Conservation (phyloP, 2,888 invertebrate species). For the Artemia sinica region DNA sequence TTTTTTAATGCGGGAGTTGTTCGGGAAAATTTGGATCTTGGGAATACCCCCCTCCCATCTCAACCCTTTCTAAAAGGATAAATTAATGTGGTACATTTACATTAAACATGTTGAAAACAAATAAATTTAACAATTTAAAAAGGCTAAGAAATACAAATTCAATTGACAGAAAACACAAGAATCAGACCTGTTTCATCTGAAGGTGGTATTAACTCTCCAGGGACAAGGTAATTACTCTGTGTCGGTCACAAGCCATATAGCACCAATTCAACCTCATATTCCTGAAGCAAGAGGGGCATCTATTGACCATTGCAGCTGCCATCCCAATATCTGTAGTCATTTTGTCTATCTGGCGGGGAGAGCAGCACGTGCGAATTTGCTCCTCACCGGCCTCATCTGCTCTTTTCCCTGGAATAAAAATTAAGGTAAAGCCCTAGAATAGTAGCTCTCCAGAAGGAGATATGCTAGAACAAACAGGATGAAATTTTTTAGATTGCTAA, state of each 20-base stretch:
- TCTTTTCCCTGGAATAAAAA: conserved; percentile 30
- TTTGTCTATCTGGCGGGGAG: conserved; percentile 36
- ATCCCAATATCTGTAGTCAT: conserved; percentile 41
- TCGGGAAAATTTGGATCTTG: too few species aligned
- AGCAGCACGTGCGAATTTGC: conserved; percentile 47
- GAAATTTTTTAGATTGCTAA: too few species aligned
- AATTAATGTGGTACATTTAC: conserved; percentile 21
- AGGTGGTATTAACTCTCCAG: conserved; percentile 34
- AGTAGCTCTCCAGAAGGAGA: too few species aligned
- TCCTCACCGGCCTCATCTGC: conserved; percentile 36
- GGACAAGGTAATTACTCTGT: conserved; percentile 54
- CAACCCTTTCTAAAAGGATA: conserved; percentile 24
- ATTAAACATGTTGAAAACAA: conserved; percentile 16
- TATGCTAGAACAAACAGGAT: too few species aligned
- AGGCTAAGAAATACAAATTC: too few species aligned
- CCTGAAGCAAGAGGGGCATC: conserved; percentile 72
- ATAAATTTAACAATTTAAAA: background rate
- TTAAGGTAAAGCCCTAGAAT: conserved; percentile 9
- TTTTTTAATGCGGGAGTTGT: too few species aligned
- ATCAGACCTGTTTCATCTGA: conserved; percentile 26
- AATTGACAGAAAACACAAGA: too few species aligned
- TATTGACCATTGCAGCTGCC: conserved; percentile 48
- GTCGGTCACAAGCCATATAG: conserved; percentile 57
- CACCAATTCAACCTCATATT: conserved; percentile 71
- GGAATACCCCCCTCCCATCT: too few species aligned